Conservation (phyloP, 1,140 invertebrate species). For the Homarus americanus region DNA sequence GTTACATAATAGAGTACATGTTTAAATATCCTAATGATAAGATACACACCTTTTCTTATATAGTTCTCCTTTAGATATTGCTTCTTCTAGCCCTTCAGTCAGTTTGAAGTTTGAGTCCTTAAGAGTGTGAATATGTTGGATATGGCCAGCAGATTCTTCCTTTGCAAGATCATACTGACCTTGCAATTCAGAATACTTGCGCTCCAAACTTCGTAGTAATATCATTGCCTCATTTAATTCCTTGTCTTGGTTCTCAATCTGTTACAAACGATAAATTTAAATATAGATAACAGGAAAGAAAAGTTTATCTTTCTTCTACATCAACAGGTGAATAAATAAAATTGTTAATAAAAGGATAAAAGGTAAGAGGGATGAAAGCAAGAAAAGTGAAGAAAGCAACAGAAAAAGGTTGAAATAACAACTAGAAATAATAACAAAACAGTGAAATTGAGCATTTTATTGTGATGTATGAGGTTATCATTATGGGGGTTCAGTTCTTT, state of each 20-base stretch:
- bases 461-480: too few relatives aligned
- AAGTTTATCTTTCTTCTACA: not conserved
- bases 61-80: conserved; percentile 79
- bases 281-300: not conserved
- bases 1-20: too few relatives aligned
- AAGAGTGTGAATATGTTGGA: conserved; percentile 83
- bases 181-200: conserved; percentile 16
- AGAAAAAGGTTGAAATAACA: too few relatives aligned
- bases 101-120: conserved; percentile 81
- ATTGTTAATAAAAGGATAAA: not conserved
- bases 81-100: conserved; percentile 80
- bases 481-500: too few relatives aligned
- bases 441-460: too few relatives aligned
- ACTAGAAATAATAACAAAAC: too few relatives aligned
- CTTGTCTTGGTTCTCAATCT: conserved; percentile 65
- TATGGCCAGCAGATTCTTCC: conserved; percentile 83
- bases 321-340: not conserved
- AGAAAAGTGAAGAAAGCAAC: too few relatives aligned
- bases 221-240: conserved; percentile 48
- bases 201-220: conserved; percentile 59
- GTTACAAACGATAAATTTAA: not conserved
- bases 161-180: conserved; percentile 78
- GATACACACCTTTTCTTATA: conserved; percentile 74
- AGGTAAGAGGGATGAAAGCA: too few relatives aligned
- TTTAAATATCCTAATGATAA: too few relatives aligned